phyloP scores from a whole-genome alignment of 2,797 vertebrate species.

The Chiloscyllium punctatum region DNA sequence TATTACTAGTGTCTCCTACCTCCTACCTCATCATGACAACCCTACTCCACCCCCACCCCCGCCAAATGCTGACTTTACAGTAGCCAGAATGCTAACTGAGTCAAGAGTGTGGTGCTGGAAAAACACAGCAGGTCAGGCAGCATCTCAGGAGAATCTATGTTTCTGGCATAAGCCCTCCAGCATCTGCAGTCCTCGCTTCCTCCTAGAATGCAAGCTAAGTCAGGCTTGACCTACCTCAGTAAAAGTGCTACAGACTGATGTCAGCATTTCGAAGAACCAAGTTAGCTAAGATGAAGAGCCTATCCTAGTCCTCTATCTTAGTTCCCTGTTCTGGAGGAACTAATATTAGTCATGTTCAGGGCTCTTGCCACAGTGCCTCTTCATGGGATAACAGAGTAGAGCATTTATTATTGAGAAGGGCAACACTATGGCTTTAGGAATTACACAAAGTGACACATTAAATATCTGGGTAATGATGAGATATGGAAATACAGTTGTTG shows the following conservation, averaged over 20 bases:
- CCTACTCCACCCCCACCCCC: background rate
- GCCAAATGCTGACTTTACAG: background rate
- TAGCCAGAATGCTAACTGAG: background rate
- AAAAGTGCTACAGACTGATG: background rate
- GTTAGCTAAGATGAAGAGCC: background rate
- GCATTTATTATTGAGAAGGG: background rate
- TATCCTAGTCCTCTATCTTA: background rate
- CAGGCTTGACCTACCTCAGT: background rate
- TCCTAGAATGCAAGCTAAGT: no score
- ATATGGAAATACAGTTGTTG: background rate
- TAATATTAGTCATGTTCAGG: background rate
- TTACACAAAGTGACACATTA: background rate
- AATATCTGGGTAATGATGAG: background rate
- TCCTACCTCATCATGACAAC: no score
- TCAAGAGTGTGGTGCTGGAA: no score
- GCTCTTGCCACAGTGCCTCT: background rate
- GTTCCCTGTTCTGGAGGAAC: background rate
- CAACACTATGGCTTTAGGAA: background rate
- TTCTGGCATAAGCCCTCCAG: no score
- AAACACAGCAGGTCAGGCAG: no score
- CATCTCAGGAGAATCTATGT: no score
- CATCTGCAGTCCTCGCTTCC: no score
- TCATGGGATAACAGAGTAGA: background rate
- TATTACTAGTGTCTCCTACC: background rate
- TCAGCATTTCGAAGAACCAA: background rate